Base-by-base conservation (phyloP, 2,113 vertebrate genomes). In the Caranx melampygus region DNA sequence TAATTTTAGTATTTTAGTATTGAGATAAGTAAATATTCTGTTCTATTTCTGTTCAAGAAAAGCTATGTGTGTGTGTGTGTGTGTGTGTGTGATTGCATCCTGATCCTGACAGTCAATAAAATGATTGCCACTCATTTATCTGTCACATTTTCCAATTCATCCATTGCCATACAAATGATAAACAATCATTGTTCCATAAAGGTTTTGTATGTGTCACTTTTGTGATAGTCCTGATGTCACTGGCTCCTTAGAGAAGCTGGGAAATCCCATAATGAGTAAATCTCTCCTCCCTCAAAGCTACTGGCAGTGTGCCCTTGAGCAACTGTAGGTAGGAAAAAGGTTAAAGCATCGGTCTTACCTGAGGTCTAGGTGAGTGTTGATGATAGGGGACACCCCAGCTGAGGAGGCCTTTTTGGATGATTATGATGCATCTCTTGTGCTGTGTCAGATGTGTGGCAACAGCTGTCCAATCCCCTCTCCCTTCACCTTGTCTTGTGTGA, bases 401-500 rank as follows among this genome's bases (percentile, higher is more conserved):
- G 75, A 55, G 34, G 58, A 58, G 10, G 18, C 34, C 18, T 20
- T 34, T 49, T 54, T 31, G 20, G 16, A 40, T 54, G 47, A 62
- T 71, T 49, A 57, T 14, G 35, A 65, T 79, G 68, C 70, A 26
- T 67, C 14, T 47, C 6, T 35, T 35, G 52, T 49, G 65, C 66
- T 55, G 64, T 42, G 75, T 72, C 57, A 3, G 31, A 45, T 61
- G n/a, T n/a, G n/a, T n/a, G n/a, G 89, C 87, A 93, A 93, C 91
- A 55, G 72, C 84, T 79, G 86, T 77, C 88, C 82, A 88, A 84
- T 86, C 63, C 34, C 64, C 52, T 70, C 64, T 58, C 11, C 15
- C 61, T 35, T 54, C 51, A 31, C 75, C 34, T 71, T 9, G 49
- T 79, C 52, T 64, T 74, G 77, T 79, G 73, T 89, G 88, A 94